Percentiles rank a stretch among this genome's conserved stretches.
phyloP scores from a whole-genome alignment of 2,888 invertebrate species.

The Dynastes grantii region DNA sequence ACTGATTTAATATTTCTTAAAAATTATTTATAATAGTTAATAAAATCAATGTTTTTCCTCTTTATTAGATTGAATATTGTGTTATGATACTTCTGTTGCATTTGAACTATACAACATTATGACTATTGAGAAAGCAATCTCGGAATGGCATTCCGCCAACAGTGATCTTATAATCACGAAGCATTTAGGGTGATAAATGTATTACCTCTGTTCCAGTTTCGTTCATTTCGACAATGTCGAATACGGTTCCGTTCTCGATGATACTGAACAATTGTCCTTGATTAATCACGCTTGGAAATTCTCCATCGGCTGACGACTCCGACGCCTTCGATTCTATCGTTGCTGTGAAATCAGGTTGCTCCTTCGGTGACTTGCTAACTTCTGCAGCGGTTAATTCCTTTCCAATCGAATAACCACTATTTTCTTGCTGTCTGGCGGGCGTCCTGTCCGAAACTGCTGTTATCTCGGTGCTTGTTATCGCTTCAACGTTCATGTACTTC shows the following conservation, averaged over 20 bases:
- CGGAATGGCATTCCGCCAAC: not conserved
- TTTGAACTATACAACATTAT: too few relatives aligned
- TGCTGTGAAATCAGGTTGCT: conserved; percentile 52
- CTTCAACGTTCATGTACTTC: conserved; percentile 5
- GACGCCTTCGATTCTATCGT: conserved; percentile 56
- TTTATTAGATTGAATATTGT: too few relatives aligned
- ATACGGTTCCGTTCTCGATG: conserved; percentile 69
- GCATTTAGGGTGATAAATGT: conserved; percentile 1
- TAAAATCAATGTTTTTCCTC: too few relatives aligned
- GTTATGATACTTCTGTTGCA: conserved; percentile 51
- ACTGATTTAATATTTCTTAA: too few relatives aligned
- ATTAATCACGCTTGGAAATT: conserved; percentile 68
- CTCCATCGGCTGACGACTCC: conserved; percentile 57
- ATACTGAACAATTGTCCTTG: conserved; percentile 70
- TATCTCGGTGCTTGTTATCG: conserved; percentile 3
- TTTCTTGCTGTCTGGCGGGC: conserved; percentile 11
- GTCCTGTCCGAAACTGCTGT: conserved; percentile 1
- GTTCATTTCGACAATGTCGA: conserved; percentile 69
- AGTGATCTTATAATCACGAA: not conserved
- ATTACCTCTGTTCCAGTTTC: conserved; percentile 64
- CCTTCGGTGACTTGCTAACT: conserved; percentile 53
- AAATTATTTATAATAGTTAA: too few relatives aligned
- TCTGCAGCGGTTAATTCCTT: conserved; percentile 49
- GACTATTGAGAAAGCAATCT: too few relatives aligned
- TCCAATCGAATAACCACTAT: not conserved